Conservation (phyloP, 2,113 vertebrate genomes). For the Gadus macrocephalus region DNA sequence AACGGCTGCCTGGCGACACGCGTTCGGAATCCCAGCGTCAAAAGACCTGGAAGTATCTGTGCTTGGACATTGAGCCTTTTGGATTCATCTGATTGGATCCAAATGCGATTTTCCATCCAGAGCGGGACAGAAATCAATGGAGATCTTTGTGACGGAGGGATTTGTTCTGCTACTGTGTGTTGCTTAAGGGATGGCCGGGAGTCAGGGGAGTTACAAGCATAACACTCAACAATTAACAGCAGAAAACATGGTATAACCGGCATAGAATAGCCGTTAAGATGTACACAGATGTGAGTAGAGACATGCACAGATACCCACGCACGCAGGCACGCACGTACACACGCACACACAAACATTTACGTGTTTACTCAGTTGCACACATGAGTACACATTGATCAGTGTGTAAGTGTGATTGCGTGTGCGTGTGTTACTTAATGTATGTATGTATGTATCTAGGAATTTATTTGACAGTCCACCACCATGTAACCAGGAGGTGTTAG, state of each 20-base stretch:
- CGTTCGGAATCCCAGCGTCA: too few relatives aligned
- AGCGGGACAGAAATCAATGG: neutral
- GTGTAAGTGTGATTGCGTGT: neutral
- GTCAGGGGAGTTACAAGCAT: neutral
- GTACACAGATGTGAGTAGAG: neutral
- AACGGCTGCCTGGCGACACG: too few relatives aligned
- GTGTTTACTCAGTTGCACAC: too few relatives aligned
- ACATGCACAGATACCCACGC: neutral
- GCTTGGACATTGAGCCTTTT: too few relatives aligned
- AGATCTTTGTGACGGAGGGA: neutral
- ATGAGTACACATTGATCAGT: neutral
- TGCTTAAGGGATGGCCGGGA: neutral
- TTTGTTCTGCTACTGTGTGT: constrained; percentile 3
- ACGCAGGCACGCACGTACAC: neutral
- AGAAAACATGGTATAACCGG: neutral
- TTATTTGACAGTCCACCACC: neutral
- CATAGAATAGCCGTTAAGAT: neutral
- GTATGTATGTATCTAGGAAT: neutral
- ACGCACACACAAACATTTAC: neutral
- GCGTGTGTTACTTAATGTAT: constrained; percentile 5
- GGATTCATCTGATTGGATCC: too few relatives aligned
- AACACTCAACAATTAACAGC: neutral
- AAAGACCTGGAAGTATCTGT: too few relatives aligned
- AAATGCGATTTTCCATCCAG: neutral
- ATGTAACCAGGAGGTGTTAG: neutral